Evolutionary conservation across 2,888 invertebrate genomes (phyloP).

Genomic region (Heteromyza rotundicornis): DNA sequence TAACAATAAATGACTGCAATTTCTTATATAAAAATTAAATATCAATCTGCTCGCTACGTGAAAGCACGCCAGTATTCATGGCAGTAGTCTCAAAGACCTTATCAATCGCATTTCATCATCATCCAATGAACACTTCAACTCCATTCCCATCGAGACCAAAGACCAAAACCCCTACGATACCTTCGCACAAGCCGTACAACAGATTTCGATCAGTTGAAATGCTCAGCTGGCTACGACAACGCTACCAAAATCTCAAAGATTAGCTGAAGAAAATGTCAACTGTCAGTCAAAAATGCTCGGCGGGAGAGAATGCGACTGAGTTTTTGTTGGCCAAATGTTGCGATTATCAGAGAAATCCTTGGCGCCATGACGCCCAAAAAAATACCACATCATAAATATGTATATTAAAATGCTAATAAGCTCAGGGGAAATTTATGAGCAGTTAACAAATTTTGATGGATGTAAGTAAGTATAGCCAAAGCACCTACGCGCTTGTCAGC

Average conservation of each 20-base stretch:
- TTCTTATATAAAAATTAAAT: no score
- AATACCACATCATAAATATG: no score
- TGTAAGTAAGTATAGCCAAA: constrained; percentile 4
- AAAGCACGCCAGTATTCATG: no score
- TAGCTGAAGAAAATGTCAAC: constrained; percentile 39
- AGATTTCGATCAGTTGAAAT: constrained; percentile 4
- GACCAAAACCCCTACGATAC: no score
- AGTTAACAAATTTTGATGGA: constrained; percentile 11
- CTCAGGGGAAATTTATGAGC: not conserved
- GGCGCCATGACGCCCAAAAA: constrained; percentile 32
- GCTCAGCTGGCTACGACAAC: constrained; percentile 8
- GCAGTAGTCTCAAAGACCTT: no score
- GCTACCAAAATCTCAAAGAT: not conserved
- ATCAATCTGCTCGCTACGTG: no score
- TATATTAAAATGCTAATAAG: not conserved
- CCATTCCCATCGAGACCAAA: no score
- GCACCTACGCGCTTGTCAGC: not conserved
- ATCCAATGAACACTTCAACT: no score
- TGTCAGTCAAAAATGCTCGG: constrained; percentile 47
- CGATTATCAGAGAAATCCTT: constrained; percentile 32
- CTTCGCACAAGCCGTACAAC: not conserved
- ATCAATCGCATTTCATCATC: no score
- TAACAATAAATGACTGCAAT: no score
- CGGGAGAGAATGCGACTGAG: constrained; percentile 26
- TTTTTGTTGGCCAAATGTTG: constrained; percentile 12